phyloP scores from a whole-genome alignment of 1,140 invertebrate genomes.

The Drosophila sechellia region DNA sequence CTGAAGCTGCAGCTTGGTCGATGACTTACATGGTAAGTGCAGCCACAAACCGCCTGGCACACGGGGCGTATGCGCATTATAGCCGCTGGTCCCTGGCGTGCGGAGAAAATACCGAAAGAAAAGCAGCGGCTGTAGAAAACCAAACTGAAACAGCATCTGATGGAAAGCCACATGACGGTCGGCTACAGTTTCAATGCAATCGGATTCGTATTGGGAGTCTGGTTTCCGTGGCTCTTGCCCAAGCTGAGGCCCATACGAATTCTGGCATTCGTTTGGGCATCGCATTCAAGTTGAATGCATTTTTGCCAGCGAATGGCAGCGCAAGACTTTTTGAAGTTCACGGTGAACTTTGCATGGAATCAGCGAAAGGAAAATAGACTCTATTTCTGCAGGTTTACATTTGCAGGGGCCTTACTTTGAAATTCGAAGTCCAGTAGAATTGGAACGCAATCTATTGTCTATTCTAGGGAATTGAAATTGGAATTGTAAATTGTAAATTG shows the following conservation, averaged over 20 bases:
- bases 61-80: conserved; percentile 78
- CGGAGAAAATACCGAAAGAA: conserved; percentile 68
- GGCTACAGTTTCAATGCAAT: conserved; percentile 48
- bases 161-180: conserved; percentile 54
- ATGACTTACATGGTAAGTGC: conserved; percentile 69
- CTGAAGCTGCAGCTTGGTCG: conserved; percentile 53
- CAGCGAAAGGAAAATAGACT: conserved; percentile 8
- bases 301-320: conserved; percentile 6
- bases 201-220: conserved; percentile 19
- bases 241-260: conserved; percentile 21
- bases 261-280: conserved; percentile 20
- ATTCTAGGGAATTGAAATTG: not conserved
- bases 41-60: conserved; percentile 19
- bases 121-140: conserved; percentile 55
- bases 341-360: not conserved
- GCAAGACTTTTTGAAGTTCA: conserved; percentile 21
- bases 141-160: conserved; percentile 42
- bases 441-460: not conserved
- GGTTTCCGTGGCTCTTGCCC: conserved; percentile 31
- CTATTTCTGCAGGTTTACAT: too few relatives aligned
- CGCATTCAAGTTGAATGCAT: conserved; percentile 2
- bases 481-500: conserved; percentile 5
- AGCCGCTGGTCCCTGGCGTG: conserved; percentile 32
- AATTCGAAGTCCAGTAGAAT: not conserved
- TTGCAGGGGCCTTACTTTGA: too few relatives aligned